Base-by-base conservation (phyloP, 1,140 invertebrate genomes). In the Trypoxylus dichotomus region DNA sequence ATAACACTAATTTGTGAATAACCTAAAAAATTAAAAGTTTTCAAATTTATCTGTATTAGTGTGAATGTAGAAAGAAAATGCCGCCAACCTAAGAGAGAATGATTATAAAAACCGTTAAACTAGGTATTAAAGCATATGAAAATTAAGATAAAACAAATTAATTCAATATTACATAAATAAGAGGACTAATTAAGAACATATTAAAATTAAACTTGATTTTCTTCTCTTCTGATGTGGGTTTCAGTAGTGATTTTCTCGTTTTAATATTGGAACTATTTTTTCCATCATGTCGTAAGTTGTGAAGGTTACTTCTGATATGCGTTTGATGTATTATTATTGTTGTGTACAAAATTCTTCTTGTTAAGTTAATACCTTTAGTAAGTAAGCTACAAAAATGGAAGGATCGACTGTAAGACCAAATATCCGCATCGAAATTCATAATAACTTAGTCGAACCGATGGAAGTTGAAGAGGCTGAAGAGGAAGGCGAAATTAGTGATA, bases 401-500 rank as follows among this genome's bases (percentile, higher is more conserved):
- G 58, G 13, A 6, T 25, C 21, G 3, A 63, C 32, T 1, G 25
- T 25, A 21, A 68, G 83, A 63, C 83, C 83, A 25, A 85, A 84
- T 79, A 85, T 86, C n/a, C 79, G 84, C n/a, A 84, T 86, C 25
- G 83, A 86, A 82, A 86, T 86, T 42, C 79, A 83, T 47, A 85
- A 85, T 79, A 81, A 82, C 79, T 47, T 81, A 1, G 47, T 76
- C 3, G 80, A 83, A 72, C 42, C 79, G 11, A 85, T 85, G 83
- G 83, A 85, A 41, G 83, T 86, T 60, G 85, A 86, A 10, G 79
- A 81, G 37, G 78, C 76, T 21, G 43, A 76, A n/a, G 79, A 78
- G 25, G 88, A 88, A 74, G 90, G 83, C 83, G 88, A 90, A 87
- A 88, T 90, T 83, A 74, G 83, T 75, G 84, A 87, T 37, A 85